phyloP scores from a whole-genome alignment of 2,797 vertebrate genomes.

The Chanos chanos region DNA sequence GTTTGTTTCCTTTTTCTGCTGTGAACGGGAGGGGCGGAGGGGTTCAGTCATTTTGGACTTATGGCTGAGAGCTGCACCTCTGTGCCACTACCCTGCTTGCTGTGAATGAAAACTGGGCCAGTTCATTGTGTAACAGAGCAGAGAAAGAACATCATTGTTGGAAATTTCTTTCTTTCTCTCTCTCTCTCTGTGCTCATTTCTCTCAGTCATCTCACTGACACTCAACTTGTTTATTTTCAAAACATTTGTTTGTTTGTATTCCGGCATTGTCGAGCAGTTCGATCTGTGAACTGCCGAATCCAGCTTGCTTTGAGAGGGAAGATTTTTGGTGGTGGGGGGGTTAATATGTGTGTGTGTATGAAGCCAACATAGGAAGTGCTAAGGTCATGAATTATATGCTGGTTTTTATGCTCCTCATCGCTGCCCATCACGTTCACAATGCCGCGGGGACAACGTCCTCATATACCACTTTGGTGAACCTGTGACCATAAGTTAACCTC shows the following conservation, averaged over 20 bases:
- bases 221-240: constrained; percentile 1
- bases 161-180: background rate
- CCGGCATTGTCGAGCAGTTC: background rate
- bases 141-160: constrained; percentile 55
- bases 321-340: too few relatives aligned
- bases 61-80: background rate
- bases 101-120: constrained; percentile 52
- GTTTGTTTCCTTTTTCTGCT: background rate
- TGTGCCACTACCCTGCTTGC: constrained; percentile 26
- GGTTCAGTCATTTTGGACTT: background rate
- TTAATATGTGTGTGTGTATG: too few relatives aligned
- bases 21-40: background rate
- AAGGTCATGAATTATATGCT: too few relatives aligned
- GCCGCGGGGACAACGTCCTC: too few relatives aligned
- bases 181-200: background rate
- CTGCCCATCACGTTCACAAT: too few relatives aligned
- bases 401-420: too few relatives aligned
- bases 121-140: constrained; percentile 47
- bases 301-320: too few relatives aligned
- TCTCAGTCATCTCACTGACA: background rate
- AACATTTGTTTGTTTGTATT: background rate
- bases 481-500: too few relatives aligned
- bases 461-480: too few relatives aligned
- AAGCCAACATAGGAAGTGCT: too few relatives aligned
- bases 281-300: background rate